Conservation (phyloP, 2,888 invertebrate species). For the Theretra japonica region DNA sequence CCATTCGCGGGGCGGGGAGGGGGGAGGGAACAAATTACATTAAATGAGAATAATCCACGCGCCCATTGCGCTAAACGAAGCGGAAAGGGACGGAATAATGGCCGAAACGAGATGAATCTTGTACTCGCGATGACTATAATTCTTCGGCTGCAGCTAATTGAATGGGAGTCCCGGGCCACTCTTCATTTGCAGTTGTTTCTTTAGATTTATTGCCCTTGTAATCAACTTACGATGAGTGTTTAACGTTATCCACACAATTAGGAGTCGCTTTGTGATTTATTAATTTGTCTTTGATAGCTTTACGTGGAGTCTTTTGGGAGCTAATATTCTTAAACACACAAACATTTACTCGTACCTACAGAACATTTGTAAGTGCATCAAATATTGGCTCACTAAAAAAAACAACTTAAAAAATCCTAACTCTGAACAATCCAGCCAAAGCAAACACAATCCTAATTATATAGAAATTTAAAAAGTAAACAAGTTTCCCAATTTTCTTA, state of each 20-base stretch:
- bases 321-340: too few species aligned
- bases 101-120: constrained; percentile 50
- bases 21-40: constrained; percentile 53
- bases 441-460: not conserved
- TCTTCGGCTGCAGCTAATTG: constrained; percentile 50
- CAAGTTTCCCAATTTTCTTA: constrained; percentile 19
- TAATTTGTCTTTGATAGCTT: too few species aligned
- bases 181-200: constrained; percentile 30
- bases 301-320: too few species aligned
- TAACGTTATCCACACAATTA: not conserved
- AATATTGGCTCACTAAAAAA: not conserved
- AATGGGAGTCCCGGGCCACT: constrained; percentile 37
- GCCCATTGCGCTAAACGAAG: constrained; percentile 55
- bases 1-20: constrained; percentile 36
- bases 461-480: not conserved
- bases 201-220: constrained; percentile 10
- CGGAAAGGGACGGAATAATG: constrained; percentile 54
- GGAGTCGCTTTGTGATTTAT: not conserved
- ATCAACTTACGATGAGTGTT: not conserved
- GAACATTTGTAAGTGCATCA: not conserved
- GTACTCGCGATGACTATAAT: constrained; percentile 50
- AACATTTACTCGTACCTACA: too few species aligned
- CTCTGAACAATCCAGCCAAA: not conserved
- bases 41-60: constrained; percentile 58
- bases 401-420: not conserved